Evolutionary conservation across 2,888 invertebrate genomes (phyloP).

Genomic region (Xanthia icteritia): DNA sequence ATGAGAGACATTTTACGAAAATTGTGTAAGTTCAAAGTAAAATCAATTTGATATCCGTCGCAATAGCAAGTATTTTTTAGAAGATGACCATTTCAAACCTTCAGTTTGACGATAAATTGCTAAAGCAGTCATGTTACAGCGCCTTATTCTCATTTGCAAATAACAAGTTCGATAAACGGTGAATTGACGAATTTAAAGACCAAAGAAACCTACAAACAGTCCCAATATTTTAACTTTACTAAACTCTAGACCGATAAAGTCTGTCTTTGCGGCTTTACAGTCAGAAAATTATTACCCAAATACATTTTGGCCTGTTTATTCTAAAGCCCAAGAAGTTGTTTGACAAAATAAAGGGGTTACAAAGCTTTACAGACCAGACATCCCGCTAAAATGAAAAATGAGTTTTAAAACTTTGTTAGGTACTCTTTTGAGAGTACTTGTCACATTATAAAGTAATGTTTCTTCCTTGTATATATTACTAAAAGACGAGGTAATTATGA

Average conservation of each 20-base stretch:
- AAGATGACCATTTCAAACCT: neutral
- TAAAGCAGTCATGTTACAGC: neutral
- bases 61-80: neutral
- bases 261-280: neutral
- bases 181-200: neutral
- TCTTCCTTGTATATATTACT: constrained; percentile 14
- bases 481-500: constrained; percentile 11
- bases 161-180: no score
- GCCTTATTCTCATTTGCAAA: neutral
- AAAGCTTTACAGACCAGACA: constrained; percentile 22
- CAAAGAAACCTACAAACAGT: neutral
- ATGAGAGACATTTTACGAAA: neutral
- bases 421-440: constrained; percentile 28
- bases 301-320: constrained; percentile 20
- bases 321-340: constrained; percentile 16
- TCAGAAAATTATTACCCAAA: constrained; percentile 18
- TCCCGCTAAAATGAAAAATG: constrained; percentile 60
- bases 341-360: constrained; percentile 23
- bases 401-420: constrained; percentile 55
- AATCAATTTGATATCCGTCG: neutral
- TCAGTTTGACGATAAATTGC: neutral
- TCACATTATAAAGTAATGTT: constrained; percentile 37
- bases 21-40: neutral
- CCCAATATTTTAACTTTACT: constrained; percentile 5
- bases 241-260: constrained; percentile 16